Percentiles rank a stretch among this genome's conserved stretches.
phyloP scores from a whole-genome alignment of 92 coral and sea anemone species.

The Umimayanthus kanabou region DNA sequence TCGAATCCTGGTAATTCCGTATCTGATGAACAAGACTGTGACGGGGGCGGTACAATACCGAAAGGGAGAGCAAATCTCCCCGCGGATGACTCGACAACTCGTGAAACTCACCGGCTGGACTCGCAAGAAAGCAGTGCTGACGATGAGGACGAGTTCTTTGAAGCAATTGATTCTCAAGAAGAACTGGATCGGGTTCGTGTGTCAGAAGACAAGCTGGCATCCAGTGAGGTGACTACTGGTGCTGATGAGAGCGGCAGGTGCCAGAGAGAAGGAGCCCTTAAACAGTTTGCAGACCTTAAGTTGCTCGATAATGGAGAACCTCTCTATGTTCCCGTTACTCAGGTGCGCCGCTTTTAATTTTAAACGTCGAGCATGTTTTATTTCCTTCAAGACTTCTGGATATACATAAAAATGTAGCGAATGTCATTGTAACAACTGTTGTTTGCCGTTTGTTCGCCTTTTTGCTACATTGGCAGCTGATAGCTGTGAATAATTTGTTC shows the following conservation, averaged over 20 bases:
- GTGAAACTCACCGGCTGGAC: slow-evolving; percentile 31
- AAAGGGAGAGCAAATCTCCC: neutral
- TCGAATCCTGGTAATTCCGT: slow-evolving; percentile 1
- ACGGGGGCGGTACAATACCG: slow-evolving; percentile 6
- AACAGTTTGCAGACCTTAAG: slow-evolving; percentile 81
- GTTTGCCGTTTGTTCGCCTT: too few species aligned
- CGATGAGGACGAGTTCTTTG: slow-evolving; percentile 94
- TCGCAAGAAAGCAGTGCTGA: slow-evolving; percentile 60
- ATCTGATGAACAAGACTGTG: slow-evolving; percentile 25
- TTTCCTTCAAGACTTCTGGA: too few species aligned
- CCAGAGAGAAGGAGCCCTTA: slow-evolving; percentile 77
- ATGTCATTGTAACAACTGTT: too few species aligned
- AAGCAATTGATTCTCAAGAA: slow-evolving; percentile 85
- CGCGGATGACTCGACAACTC: neutral
- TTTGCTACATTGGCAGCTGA: too few species aligned
- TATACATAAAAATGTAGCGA: too few species aligned
- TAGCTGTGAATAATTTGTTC: too few species aligned
- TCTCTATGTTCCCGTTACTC: slow-evolving; percentile 86
- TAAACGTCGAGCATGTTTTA: neutral
- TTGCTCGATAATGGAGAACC: slow-evolving; percentile 84
- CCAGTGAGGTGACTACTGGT: neutral
- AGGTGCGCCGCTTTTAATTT: slow-evolving; percentile 58
- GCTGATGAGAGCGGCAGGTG: neutral
- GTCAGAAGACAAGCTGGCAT: slow-evolving; percentile 16
- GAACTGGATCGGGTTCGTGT: slow-evolving; percentile 50